These are phyloP conservation scores for Diuraphis noxia DNA, from an alignment of 1,140 invertebrate species.

Conservation along the genomic window DNA sequence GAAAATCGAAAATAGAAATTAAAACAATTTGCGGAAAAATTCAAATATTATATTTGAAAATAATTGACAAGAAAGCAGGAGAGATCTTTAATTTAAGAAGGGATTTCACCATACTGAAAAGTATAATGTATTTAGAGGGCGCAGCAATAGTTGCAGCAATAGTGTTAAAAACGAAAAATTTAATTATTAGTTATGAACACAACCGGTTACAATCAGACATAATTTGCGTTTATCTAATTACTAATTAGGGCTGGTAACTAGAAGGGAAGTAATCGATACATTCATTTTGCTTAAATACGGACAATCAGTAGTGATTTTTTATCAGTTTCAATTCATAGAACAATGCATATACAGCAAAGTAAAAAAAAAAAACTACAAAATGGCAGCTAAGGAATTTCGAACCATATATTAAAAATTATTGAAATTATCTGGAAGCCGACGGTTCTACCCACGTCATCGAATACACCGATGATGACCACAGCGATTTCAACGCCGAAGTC, in stretches of 20 bases:
- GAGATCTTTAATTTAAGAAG: background rate
- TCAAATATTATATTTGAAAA: background rate
- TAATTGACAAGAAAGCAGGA: background rate
- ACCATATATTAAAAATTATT: too few relatives aligned
- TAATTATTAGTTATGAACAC: background rate
- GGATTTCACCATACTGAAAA: background rate
- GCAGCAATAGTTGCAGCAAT: background rate
- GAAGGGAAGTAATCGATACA: background rate
- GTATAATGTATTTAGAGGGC: background rate
- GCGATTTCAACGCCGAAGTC: conserved; percentile 57
- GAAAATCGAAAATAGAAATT: fast-evolving
- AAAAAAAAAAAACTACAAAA: background rate
- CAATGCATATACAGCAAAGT: background rate
- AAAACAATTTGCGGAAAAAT: background rate
- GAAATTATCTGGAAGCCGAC: background rate
- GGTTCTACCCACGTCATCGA: conserved; percentile 65
- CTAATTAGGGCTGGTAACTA: background rate
- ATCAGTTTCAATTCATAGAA: background rate
- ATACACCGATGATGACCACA: conserved; percentile 60
- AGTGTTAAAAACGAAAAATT: background rate
- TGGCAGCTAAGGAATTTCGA: background rate
- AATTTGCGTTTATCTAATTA: background rate
- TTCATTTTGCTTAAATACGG: background rate
- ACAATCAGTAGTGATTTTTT: background rate
- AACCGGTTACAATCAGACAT: background rate